Percentiles rank a stretch among this genome's conserved stretches.
Conservation (phyloP, 2,113 vertebrate genomes). For the Mionectes macconnelli region DNA sequence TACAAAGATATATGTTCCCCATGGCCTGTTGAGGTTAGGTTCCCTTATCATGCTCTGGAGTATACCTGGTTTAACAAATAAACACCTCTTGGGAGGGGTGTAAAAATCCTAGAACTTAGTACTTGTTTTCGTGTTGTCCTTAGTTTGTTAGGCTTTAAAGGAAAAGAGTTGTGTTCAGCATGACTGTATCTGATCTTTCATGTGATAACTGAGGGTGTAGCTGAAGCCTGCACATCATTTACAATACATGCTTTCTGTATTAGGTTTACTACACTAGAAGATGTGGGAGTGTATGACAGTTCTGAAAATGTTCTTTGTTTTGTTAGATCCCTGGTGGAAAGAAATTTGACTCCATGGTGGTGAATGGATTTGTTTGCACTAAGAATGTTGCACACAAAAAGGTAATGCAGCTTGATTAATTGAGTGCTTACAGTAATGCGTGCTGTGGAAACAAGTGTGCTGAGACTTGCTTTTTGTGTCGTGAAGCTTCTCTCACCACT, state of each 20-base stretch:
- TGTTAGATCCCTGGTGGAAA: conserved; percentile 94
- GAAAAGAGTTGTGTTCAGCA: background rate
- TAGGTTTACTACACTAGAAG: background rate
- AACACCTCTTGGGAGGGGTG: background rate
- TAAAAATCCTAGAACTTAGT: background rate
- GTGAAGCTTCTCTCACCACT: background rate
- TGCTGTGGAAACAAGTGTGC: background rate
- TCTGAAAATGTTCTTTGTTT: background rate
- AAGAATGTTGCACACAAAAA: conserved; percentile 99
- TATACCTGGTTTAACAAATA: background rate
- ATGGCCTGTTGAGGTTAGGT: background rate
- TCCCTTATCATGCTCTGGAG: background rate
- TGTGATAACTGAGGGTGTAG: background rate
- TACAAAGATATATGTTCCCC: background rate
- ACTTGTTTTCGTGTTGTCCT: background rate
- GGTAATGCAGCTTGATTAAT: conserved; percentile 71
- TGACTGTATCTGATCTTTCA: background rate
- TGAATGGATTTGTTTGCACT: conserved; percentile 95
- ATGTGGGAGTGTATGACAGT: background rate
- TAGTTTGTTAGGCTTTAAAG: background rate
- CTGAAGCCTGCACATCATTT: background rate
- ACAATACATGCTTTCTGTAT: background rate
- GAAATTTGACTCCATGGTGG: conserved; percentile 93
- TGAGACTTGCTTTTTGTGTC: background rate
- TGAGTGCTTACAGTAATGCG: background rate